Evolutionary conservation across 1,140 invertebrate species (phyloP).

Genomic region (Trypoxylus dichotomus): DNA sequence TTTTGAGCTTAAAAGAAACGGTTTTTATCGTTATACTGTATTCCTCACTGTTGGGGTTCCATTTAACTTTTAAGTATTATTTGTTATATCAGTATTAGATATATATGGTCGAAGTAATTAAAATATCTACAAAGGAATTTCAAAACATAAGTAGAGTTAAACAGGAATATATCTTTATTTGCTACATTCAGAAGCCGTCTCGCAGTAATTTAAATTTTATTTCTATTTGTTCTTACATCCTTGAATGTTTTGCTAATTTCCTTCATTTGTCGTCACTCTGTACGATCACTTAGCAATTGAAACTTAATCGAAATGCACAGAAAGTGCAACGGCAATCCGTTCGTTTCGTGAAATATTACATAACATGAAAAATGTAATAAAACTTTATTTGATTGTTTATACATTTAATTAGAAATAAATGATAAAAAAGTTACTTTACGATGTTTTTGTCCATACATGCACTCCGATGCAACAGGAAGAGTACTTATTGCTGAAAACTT

Average conservation of each 20-base stretch:
- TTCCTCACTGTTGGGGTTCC: no score
- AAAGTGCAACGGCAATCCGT: not conserved
- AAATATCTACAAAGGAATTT: not conserved
- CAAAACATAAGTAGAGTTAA: not conserved
- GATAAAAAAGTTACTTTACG: conserved; percentile 13
- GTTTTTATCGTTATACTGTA: no score
- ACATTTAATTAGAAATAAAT: conserved; percentile 29
- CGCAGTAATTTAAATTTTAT: conserved; percentile 12
- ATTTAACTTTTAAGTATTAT: not conserved
- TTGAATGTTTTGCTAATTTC: not conserved
- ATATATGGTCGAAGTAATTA: not conserved
- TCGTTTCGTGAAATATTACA: conserved; percentile 13
- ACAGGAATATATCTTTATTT: no score
- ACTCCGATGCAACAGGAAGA: not conserved
- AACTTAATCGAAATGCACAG: not conserved
- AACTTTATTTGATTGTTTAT: conserved; percentile 27
- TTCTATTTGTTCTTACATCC: not conserved
- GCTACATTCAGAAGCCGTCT: not conserved
- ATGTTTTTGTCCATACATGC: conserved; percentile 9
- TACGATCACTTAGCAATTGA: not conserved
- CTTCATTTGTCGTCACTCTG: not conserved
- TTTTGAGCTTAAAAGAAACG: not conserved
- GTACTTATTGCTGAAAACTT: not conserved
- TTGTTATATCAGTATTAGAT: not conserved
- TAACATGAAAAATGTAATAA: not conserved